These are phyloP conservation scores for Hippasteria phrygiana DNA, from an alignment of 53 echinoderm and acorn worm genomes.

Conservation along the genomic window DNA sequence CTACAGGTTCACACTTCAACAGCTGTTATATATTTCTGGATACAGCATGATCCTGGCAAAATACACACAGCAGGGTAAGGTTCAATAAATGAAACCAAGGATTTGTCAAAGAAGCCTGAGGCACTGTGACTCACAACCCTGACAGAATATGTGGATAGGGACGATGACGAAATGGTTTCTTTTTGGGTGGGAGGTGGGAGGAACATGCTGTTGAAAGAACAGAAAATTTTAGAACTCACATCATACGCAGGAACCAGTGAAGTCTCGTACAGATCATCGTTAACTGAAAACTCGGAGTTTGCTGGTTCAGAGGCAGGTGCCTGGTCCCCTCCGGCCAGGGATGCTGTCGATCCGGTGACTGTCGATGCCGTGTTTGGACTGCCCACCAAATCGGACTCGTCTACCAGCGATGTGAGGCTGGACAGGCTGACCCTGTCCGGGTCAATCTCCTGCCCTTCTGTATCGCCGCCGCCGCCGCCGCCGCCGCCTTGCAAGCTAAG, in stretches of 20 bases:
- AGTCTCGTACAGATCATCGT: conserved; percentile 84
- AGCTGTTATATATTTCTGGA: too few relatives aligned
- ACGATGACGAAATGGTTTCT: too few relatives aligned
- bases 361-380: conserved; percentile 7
- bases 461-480: conserved; percentile 14
- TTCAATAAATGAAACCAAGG: too few relatives aligned
- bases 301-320: conserved; percentile 35
- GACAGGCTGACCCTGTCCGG: conserved; percentile 87
- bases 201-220: too few relatives aligned
- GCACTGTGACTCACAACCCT: too few relatives aligned
- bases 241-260: conserved; percentile 73
- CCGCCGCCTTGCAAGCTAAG: conserved; percentile 5
- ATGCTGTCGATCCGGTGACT: conserved; percentile 25
- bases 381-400: conserved; percentile 67
- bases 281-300: conserved; percentile 46
- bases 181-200: too few relatives aligned
- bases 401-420: conserved; percentile 78
- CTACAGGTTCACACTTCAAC: too few relatives aligned
- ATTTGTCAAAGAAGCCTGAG: too few relatives aligned
- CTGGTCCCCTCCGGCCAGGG: conserved; percentile 29
- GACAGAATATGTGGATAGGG: too few relatives aligned
- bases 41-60: too few relatives aligned
- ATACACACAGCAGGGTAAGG: too few relatives aligned
- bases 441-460: conserved; percentile 51
- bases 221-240: conserved; percentile 63